phyloP scores from a whole-genome alignment of 53 echinoderm and acorn worm species.

The Holothuria leucospilota region DNA sequence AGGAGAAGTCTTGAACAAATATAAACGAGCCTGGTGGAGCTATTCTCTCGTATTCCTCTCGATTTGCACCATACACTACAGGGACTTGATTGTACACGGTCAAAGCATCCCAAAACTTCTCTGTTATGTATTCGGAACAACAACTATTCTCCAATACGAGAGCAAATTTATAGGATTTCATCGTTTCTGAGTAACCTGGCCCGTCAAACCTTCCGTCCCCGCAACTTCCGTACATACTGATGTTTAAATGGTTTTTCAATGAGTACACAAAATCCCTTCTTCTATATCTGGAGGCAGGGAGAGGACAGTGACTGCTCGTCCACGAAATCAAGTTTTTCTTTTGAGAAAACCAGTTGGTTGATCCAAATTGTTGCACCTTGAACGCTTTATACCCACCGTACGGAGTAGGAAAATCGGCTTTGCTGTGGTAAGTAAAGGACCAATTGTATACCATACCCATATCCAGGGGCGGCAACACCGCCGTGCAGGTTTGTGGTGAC shows the following conservation, averaged over 20 bases:
- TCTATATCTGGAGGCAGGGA: neutral
- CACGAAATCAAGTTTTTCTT: conserved; percentile 30
- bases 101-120: conserved; percentile 36
- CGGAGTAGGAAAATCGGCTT: conserved; percentile 23
- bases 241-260: neutral
- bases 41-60: conserved; percentile 37
- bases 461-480: neutral
- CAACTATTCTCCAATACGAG: conserved; percentile 30
- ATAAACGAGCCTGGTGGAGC: conserved; percentile 24
- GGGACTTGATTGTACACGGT: conserved; percentile 5
- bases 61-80: conserved; percentile 25
- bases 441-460: conserved; percentile 1
- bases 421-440: conserved; percentile 38
- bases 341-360: conserved; percentile 18
- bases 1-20: conserved; percentile 25
- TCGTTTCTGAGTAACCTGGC: neutral
- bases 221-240: conserved; percentile 23
- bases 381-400: conserved; percentile 5
- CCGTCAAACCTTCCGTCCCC: conserved; percentile 34
- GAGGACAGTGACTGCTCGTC: conserved; percentile 25
- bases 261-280: conserved; percentile 13
- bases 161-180: conserved; percentile 9
- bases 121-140: conserved; percentile 32
- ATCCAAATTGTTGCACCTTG: neutral
- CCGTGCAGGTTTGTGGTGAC: conserved; percentile 12